Conservation (phyloP, 2,113 vertebrate species). For the Lycocorax pyrrhopterus region DNA sequence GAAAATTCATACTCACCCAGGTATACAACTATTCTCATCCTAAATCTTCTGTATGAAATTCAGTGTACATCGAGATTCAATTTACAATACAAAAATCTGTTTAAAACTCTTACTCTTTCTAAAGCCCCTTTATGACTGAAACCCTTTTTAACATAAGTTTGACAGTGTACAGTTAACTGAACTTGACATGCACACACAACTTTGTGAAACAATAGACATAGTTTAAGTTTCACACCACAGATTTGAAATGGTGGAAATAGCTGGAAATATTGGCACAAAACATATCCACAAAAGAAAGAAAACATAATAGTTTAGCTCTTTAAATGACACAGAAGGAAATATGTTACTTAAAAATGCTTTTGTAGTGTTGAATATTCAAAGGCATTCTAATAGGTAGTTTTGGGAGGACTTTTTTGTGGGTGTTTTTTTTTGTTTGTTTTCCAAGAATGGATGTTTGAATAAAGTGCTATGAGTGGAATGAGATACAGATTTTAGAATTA, state of each 20-base stretch:
- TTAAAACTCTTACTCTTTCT: background rate
- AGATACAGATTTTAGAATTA: background rate
- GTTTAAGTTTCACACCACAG: slow-evolving; percentile 36
- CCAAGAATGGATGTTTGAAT: background rate
- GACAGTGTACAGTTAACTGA: background rate
- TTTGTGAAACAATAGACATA: slow-evolving; percentile 26
- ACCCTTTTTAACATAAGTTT: background rate
- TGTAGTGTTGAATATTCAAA: background rate
- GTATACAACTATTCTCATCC: background rate
- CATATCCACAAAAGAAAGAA: background rate
- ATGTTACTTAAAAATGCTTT: background rate
- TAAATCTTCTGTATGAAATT: background rate
- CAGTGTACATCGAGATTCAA: background rate
- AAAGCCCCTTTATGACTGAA: background rate
- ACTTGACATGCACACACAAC: background rate
- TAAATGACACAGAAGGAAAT: background rate
- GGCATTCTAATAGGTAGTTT: background rate
- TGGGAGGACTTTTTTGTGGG: background rate
- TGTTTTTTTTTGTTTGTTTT: background rate
- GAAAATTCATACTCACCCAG: background rate
- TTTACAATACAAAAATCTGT: background rate
- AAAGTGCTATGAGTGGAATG: background rate
- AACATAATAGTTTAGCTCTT: background rate
- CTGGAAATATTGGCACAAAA: background rate
- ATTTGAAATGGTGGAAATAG: background rate